phyloP scores from a whole-genome alignment of 1,140 invertebrate species.

The Charaxes varanes region DNA sequence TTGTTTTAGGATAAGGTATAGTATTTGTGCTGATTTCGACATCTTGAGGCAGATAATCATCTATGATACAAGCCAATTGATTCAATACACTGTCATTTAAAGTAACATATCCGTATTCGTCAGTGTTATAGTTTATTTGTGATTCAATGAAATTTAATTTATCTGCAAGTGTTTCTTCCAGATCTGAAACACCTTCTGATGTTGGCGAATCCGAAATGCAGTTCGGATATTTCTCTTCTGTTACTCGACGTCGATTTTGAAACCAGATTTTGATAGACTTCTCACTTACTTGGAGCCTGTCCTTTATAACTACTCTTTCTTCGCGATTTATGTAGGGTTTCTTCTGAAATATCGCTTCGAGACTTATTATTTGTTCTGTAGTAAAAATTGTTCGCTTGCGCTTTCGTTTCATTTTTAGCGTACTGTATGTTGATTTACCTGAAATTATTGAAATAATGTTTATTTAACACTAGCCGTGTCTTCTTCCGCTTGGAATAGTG shows the following conservation, averaged over 20 bases:
- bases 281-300: conserved; percentile 35
- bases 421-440: conserved; percentile 11
- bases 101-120: conserved; percentile 36
- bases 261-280: conserved; percentile 50
- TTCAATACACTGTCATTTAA: conserved; percentile 30
- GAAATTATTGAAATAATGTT: conserved; percentile 7
- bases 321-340: conserved; percentile 32
- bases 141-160: conserved; percentile 32
- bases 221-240: conserved; percentile 28
- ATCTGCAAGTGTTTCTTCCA: conserved; percentile 6
- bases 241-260: conserved; percentile 40
- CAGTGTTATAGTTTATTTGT: conserved; percentile 26
- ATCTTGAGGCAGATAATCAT: conserved; percentile 20
- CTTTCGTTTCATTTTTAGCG: conserved; percentile 32
- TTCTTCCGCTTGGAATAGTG: too few relatives aligned
- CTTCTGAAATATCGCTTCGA: conserved; percentile 38
- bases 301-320: conserved; percentile 27
- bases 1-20: neutral
- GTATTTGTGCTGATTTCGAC: neutral
- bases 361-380: conserved; percentile 37
- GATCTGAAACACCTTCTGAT: conserved; percentile 17
- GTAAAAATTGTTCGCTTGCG: conserved; percentile 38
- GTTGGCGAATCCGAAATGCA: conserved; percentile 12
- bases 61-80: conserved; percentile 27
- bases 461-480: too few relatives aligned